Percentiles rank a stretch among this genome's conserved stretches.
Evolutionary conservation across 2,113 vertebrate genomes (phyloP).

Genomic region (Apodemus sylvaticus): DNA sequence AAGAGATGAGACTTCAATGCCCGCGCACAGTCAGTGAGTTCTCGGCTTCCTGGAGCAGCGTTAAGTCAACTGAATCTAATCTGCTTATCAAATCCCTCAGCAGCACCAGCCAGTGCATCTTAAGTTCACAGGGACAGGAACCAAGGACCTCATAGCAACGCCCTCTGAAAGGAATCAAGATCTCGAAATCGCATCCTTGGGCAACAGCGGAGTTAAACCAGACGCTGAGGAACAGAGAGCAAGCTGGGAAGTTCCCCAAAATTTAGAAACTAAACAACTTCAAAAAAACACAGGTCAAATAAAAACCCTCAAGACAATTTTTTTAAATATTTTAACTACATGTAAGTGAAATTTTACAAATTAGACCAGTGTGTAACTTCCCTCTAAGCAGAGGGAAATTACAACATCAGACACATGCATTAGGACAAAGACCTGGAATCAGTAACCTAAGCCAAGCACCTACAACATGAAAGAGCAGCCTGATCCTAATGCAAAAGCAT

Average conservation of each 20-base stretch:
- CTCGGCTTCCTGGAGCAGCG: background rate
- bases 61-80: background rate
- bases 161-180: background rate
- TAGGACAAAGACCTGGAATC: background rate
- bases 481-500: background rate
- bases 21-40: background rate
- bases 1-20: background rate
- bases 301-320: background rate
- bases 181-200: background rate
- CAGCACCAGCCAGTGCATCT: background rate
- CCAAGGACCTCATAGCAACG: background rate
- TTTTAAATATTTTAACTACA: background rate
- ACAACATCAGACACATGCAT: background rate
- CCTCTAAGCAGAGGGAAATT: no score
- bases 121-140: background rate
- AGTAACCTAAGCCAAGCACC: no score
- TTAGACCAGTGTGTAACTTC: background rate
- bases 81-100: background rate
- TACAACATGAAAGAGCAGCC: background rate
- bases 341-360: background rate
- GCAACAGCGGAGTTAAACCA: background rate
- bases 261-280: background rate
- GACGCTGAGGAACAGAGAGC: background rate
- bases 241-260: background rate
- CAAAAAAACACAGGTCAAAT: background rate